These are phyloP conservation scores for Pogonognathellus flavescens DNA, from an alignment of 1,140 invertebrate genomes.

Conservation along the genomic window DNA sequence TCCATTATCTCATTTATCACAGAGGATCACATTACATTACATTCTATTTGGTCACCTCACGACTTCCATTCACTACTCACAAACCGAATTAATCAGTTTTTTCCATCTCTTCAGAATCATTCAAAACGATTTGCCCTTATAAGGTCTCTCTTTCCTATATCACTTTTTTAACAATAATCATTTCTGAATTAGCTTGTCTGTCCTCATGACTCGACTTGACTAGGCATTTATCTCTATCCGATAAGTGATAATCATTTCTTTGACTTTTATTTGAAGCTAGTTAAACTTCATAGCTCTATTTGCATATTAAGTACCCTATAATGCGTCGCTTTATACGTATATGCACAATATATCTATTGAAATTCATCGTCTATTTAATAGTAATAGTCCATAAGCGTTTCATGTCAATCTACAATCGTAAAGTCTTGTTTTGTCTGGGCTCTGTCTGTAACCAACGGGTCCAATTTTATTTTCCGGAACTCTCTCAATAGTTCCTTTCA, in stretches of 20 bases:
- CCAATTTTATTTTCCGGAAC: conserved; percentile 41
- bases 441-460: conserved; percentile 42
- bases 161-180: conserved; percentile 30
- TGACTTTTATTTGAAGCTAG: background rate
- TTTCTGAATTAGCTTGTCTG: conserved; percentile 20
- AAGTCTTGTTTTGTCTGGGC: conserved; percentile 14
- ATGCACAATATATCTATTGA: background rate
- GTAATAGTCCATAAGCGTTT: too few relatives aligned
- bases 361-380: background rate
- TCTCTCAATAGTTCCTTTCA: conserved; percentile 35
- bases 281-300: conserved; percentile 5
- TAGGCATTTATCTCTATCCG: background rate
- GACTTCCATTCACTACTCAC: conserved; percentile 51
- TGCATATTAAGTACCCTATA: background rate
- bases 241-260: conserved; percentile 26
- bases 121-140: conserved; percentile 20
- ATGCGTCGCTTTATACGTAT: background rate
- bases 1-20: conserved; percentile 51
- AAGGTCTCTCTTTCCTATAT: conserved; percentile 17
- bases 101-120: conserved; percentile 23
- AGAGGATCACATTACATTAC: conserved; percentile 42
- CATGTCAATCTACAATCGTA: too few relatives aligned
- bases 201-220: background rate
- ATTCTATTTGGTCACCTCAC: conserved; percentile 52
- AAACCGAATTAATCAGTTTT: conserved; percentile 48